Conservation (phyloP, 2,888 invertebrate species). For the Dastarcus helophoroides region DNA sequence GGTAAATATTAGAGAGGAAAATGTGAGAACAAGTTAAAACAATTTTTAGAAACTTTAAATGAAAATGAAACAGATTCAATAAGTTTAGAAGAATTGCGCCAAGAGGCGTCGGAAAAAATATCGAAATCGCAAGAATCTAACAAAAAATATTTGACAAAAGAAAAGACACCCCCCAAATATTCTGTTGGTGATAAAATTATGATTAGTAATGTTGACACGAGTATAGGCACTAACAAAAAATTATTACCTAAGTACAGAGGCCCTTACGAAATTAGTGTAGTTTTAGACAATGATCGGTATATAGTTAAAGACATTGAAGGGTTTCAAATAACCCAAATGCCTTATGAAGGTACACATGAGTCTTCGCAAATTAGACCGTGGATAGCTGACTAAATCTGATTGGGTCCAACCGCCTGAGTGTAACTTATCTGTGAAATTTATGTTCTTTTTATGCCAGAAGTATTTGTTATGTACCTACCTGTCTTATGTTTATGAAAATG, state of each 20-base stretch:
- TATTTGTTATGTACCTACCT: too few species aligned
- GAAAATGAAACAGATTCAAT: too few species aligned
- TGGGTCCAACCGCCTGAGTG: too few species aligned
- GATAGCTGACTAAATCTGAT: too few species aligned
- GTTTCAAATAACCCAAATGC: constrained; percentile 16
- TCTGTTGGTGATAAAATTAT: constrained; percentile 16
- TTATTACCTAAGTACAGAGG: constrained; percentile 17
- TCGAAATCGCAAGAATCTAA: constrained; percentile 17
- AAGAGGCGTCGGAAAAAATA: too few species aligned
- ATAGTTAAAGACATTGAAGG: constrained; percentile 17
- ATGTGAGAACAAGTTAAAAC: constrained; percentile 14
- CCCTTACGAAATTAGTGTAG: constrained; percentile 14
- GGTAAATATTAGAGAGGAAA: constrained; percentile 20
- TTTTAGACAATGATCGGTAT: constrained; percentile 17
- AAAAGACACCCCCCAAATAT: constrained; percentile 15
- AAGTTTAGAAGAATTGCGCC: too few species aligned
- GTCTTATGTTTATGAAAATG: too few species aligned
- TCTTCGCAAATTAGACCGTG: too few species aligned
- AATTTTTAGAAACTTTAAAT: constrained; percentile 9
- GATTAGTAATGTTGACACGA: constrained; percentile 15
- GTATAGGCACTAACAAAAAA: constrained; percentile 18
- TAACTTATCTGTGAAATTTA: too few species aligned
- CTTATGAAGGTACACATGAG: constrained; percentile 11
- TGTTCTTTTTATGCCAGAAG: too few species aligned
- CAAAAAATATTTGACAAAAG: constrained; percentile 19